Evolutionary conservation across 2,113 vertebrate genomes (phyloP), one percentile per base, ranked within the genome.

Genomic region (Oryzias melastigma): DNA sequence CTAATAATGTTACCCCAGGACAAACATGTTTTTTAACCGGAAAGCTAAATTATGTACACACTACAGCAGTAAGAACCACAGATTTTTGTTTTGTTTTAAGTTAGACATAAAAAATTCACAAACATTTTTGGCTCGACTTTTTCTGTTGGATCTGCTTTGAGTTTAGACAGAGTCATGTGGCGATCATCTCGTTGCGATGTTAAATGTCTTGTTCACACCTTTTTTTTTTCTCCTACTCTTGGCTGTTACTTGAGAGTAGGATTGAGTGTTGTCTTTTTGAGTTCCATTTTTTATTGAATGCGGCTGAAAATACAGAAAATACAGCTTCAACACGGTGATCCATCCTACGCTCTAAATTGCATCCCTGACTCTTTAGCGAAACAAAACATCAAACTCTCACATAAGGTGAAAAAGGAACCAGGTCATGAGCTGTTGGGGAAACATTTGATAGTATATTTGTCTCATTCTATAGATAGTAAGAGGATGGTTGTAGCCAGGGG

Each of bases 201-300:
- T 53, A 53, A 60, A 71, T 71, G 45, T 50, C 52, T 51, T 71
- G 65, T 82, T 80, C 68, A 53, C 83, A 75, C 75, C 51, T 86
- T 35, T 35, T 8, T 75, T 67, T 68, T 79, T 74, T 81, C 70
- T 64, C 63, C 76, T 75, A 62, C 62, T 78, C 66, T 74, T 74
- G 66, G 78, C 78, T 53, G 24, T 35, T 19, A 49, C 55, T 62
- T 53, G 53, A 56, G 64, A 41, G 62, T 42, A 17, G 16, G 52
- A 52, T 47, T 44, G 14, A 44, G 46, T 57, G 29, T 62, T 66
- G 35, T 61, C 57, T 62, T 5, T 61, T 4, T 48, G 5, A 42
- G 29, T 13, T 22, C 35, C 10, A 13, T 49, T 19, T 22, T 49
- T 19, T 18, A 22, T 49, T 48, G 12, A 44, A 43, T 24, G 22